Evolutionary conservation across 64 coral and sea anemone species (phyloP).

Genomic region (Pocillopora damicornis): DNA sequence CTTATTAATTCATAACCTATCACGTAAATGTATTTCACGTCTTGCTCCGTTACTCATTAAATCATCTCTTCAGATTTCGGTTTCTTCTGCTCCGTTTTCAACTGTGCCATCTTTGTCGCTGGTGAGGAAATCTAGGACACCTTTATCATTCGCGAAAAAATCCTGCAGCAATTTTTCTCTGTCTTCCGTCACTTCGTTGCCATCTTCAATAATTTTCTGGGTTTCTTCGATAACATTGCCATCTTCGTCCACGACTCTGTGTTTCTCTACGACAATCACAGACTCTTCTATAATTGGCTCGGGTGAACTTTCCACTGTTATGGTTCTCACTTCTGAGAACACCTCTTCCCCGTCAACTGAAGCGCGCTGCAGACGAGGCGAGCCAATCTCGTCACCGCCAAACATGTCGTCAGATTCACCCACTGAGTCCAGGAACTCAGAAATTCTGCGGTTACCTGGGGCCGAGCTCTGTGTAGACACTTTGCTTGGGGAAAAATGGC

Average conservation of each 20-base stretch:
- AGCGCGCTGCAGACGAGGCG: background rate
- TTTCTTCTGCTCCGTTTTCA: slow-evolving; percentile 69
- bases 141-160: slow-evolving; percentile 88
- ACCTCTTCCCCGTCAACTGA: slow-evolving; percentile 5
- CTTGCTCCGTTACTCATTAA: background rate
- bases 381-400: slow-evolving; percentile 14
- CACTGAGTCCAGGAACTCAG: slow-evolving; percentile 36
- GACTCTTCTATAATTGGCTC: slow-evolving; percentile 31
- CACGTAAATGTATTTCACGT: background rate
- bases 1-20: background rate
- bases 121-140: slow-evolving; percentile 80
- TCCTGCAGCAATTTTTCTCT: slow-evolving; percentile 80
- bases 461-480: background rate
- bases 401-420: slow-evolving; percentile 30
- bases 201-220: slow-evolving; percentile 1
- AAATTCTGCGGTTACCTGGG: slow-evolving; percentile 2
- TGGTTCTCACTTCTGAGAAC: background rate
- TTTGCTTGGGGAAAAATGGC: background rate
- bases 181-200: slow-evolving; percentile 37
- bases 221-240: slow-evolving; percentile 50
- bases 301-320: background rate
- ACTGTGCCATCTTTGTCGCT: background rate
- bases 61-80: slow-evolving; percentile 61
- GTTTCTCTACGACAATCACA: slow-evolving; percentile 40
- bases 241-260: slow-evolving; percentile 50